phyloP scores from a whole-genome alignment of 1,140 invertebrate species.

The Sipha flava region DNA sequence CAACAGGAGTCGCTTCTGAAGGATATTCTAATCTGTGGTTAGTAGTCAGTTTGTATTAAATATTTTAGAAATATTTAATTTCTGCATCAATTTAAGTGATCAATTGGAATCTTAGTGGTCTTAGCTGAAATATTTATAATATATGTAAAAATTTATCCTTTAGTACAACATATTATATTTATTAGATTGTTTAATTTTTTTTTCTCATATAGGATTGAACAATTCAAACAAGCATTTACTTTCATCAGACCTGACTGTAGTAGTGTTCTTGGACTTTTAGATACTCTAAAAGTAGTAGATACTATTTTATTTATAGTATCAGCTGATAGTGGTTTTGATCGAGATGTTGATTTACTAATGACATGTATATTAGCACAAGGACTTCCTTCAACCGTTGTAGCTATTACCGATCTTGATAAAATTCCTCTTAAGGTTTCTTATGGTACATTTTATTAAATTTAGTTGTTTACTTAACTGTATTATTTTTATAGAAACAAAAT shows the following conservation, averaged over 20 bases:
- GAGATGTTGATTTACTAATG: conserved; percentile 65
- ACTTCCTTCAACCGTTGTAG: conserved; percentile 67
- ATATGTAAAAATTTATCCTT: too few species aligned
- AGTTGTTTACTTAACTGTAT: neutral
- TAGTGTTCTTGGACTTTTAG: conserved; percentile 66
- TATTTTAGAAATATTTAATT: too few species aligned
- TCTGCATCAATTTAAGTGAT: too few species aligned
- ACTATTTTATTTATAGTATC: conserved; percentile 67
- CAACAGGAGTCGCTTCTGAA: conserved; percentile 50
- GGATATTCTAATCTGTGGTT: conserved; percentile 67
- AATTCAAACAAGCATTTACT: conserved; percentile 74
- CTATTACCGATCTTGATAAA: conserved; percentile 64
- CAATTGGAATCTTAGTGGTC: too few species aligned
- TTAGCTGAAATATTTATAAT: too few species aligned
- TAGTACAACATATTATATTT: neutral
- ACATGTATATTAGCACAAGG: conserved; percentile 70
- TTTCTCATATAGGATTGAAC: conserved; percentile 46
- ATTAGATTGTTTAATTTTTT: neutral
- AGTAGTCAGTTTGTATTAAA: too few species aligned
- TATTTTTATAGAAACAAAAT: conserved; percentile 52
- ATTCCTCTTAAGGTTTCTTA: conserved; percentile 51
- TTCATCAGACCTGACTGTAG: conserved; percentile 60
- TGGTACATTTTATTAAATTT: conserved; percentile 36
- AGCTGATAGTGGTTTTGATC: conserved; percentile 55
- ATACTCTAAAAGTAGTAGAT: conserved; percentile 77